These are phyloP conservation scores for Drosophila fuyamai DNA, from an alignment of 1,140 invertebrate species.

Conservation along the genomic window DNA sequence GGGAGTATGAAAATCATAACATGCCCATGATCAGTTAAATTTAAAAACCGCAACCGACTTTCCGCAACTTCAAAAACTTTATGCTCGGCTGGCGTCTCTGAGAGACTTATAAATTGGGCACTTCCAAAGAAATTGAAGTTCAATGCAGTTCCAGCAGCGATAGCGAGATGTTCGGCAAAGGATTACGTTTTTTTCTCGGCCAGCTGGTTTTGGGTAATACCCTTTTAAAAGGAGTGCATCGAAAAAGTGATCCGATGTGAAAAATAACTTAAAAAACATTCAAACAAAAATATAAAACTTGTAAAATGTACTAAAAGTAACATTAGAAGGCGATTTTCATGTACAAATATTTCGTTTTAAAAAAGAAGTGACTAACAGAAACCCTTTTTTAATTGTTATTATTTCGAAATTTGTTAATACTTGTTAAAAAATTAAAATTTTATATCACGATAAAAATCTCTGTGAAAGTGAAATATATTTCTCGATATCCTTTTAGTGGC, in stretches of 20 bases:
- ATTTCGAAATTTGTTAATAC: no score
- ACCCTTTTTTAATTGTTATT: no score
- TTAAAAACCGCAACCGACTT: slow-evolving; percentile 74
- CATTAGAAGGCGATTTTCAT: no score
- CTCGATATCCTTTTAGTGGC: slow-evolving; percentile 31
- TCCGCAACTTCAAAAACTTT: slow-evolving; percentile 73
- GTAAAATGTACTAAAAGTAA: no score
- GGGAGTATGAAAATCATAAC: slow-evolving; percentile 54
- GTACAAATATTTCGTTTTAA: no score
- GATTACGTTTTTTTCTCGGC: slow-evolving; percentile 42
- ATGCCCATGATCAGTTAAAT: slow-evolving; percentile 66
- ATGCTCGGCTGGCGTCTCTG: slow-evolving; percentile 57
- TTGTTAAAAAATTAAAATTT: no score
- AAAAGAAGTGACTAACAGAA: no score
- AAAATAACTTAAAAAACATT: no score
- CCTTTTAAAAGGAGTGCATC: neutral
- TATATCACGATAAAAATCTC: neutral
- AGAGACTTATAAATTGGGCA: slow-evolving; percentile 54
- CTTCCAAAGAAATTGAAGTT: slow-evolving; percentile 25
- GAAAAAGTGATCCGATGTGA: neutral
- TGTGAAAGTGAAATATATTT: neutral
- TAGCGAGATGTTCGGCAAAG: slow-evolving; percentile 54
- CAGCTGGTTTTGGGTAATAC: slow-evolving; percentile 52
- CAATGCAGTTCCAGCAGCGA: slow-evolving; percentile 56
- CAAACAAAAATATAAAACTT: no score